Evolutionary conservation across 2,113 vertebrate genomes (phyloP), one percentile per base, ranked within the genome.

Genomic region (Chloropsis hardwickii): DNA sequence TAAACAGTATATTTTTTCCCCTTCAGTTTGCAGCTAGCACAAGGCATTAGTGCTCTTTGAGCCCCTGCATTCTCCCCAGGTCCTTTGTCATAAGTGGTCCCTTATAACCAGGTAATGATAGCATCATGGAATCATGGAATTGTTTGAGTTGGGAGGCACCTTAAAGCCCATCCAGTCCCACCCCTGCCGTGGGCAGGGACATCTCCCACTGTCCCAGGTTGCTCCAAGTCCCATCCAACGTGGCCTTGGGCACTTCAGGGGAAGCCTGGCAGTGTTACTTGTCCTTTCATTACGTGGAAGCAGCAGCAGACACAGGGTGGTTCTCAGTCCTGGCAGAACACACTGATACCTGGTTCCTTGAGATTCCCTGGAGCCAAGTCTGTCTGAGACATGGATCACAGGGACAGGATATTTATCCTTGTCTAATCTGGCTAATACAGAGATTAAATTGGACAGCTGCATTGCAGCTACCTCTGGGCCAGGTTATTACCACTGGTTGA

Each of bases 1-100:
- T n/a, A 19, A 62, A 33, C 5, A n/a, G 18, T 12, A 8, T 12
- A 1, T 15, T 20, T n/a, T 24, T 16, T 23, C 2, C 3, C 4
- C 15, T 54, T 45, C 8, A 8, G 0, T 42, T 27, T 24, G 35
- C 13, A 9, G 12, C 31, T 70, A 13, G 31, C 5, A 3, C 31
- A 9, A 25, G 50, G 28, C 9, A 1, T 0, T 19, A 8, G 5
- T 4, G 47, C 51, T 29, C 16, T 12, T 10, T 2, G 2, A 33
- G 57, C 12, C 50, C 11, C 22, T 25, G 18, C 40, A 15, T 6
- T 19, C 44, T 60, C 40, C 1, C 35, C 23, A 0, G 0, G 0
- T 3, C 37, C 64, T 76, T 37, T 31, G 25, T 54, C 27, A 4
- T 6, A 9, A 28, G 35, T 11, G 50, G 35, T 58, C 50, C 44